These are phyloP conservation scores for Bactericera cockerelli DNA, from an alignment of 1,140 invertebrate genomes.

Conservation along the genomic window DNA sequence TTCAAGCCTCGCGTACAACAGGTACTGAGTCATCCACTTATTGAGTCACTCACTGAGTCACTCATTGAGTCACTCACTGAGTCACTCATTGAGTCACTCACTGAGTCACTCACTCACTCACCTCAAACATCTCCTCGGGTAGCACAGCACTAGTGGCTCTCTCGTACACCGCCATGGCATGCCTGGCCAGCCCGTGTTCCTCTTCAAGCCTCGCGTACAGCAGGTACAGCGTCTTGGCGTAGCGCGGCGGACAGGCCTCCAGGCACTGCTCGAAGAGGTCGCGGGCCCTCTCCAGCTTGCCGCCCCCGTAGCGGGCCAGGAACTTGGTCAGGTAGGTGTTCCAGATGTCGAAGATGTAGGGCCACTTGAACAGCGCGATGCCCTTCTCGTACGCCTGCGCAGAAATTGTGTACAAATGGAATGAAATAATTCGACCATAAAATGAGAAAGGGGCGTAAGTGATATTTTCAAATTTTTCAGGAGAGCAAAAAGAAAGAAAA, in stretches of 20 bases:
- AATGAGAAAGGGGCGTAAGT: no score
- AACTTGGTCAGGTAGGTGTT: slow-evolving; percentile 97
- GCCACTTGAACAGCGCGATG: slow-evolving; percentile 96
- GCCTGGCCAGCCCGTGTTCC: slow-evolving; percentile 88
- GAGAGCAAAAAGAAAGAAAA: no score
- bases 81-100: no score
- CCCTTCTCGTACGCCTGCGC: slow-evolving; percentile 91
- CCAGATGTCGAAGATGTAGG: slow-evolving; percentile 99
- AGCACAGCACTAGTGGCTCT: slow-evolving; percentile 79
- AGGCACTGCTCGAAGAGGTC: slow-evolving; percentile 99
- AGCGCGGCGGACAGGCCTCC: slow-evolving; percentile 86
- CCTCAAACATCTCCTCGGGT: slow-evolving; percentile 83
- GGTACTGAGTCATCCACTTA: no score
- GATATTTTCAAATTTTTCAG: no score
- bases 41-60: no score
- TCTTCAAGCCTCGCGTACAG: slow-evolving; percentile 97
- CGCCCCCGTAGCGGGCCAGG: slow-evolving; percentile 84
- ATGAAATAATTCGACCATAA: no score
- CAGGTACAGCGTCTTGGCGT: slow-evolving; percentile 87
- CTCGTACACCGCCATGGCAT: slow-evolving; percentile 97
- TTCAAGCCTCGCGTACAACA: no score
- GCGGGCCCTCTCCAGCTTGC: slow-evolving; percentile 87
- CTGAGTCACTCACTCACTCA: no score
- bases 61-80: no score
- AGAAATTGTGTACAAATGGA: slow-evolving; percentile 18